Base-by-base conservation (phyloP, 2,113 vertebrate species). In the Merops nubicus region DNA sequence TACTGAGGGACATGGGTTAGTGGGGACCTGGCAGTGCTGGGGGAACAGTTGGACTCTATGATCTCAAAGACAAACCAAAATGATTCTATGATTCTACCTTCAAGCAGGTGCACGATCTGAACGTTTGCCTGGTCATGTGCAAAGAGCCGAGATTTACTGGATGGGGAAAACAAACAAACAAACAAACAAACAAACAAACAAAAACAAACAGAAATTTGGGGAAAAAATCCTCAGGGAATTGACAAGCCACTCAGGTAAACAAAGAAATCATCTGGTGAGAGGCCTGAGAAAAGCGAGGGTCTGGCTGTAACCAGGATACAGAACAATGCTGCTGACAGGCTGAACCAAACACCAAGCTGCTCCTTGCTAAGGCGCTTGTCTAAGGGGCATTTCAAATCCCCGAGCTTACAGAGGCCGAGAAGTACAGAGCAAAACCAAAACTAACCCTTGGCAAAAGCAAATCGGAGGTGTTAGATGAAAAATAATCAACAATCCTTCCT, bases 241-340 rank as follows among this genome's bases (percentile, higher is more conserved):
- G 28, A 43, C 26, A 82, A 76, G 15, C 26, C 0, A 1, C 70
- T 85, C 78, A 94, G 82, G 70, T 93, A 82, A 94, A 84, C 74
- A 88, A 88, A 76, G 67, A 85, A 93, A 60, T 54, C 15, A 59
- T 43, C 43, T 85, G 2, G 4, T 33, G 13, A 11, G 64, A 81
- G 73, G 68, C 50, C 54, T 69, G 63, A 53, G 81, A 60, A 94
- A 70, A 51, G 8, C 65, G n/a, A 72, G 77, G 69, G 81, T 89
- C 88, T 64, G 2, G 2, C 13, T 34, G 92, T 95, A 89, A 93
- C 90, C 70, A 91, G 85, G 95, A 89, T 89, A 91, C 88, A 38
- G 85, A 89, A 60, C 33, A 63, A 63, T 9, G 2, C 51, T 3
- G 1, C 33, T 33, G 6, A 34, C 7, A 65, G 68, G 4, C 38